phyloP scores from a whole-genome alignment of 2,113 vertebrate genomes.

The Hymenochirus boettgeri region DNA sequence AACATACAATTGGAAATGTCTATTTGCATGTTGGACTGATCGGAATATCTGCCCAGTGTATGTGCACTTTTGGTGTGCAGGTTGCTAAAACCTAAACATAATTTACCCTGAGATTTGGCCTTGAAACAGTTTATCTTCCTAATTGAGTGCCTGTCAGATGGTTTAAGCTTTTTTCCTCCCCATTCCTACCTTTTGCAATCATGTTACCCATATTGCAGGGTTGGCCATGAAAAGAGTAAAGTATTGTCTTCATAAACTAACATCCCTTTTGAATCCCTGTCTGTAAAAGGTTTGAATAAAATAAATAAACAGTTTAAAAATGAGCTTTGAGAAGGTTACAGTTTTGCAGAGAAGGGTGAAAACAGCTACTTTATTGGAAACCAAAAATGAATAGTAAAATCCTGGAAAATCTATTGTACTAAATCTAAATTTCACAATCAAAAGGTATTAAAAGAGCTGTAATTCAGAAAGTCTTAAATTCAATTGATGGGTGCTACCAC shows the following conservation, averaged over 20 bases:
- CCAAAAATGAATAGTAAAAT: conserved; percentile 29
- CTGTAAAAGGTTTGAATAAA: conserved; percentile 66
- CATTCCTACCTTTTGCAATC: conserved; percentile 65
- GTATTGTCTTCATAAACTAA: conserved; percentile 67
- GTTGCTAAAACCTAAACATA: conserved; percentile 63
- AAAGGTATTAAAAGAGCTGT: conserved; percentile 44
- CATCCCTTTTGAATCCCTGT: conserved; percentile 59
- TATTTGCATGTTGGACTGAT: no score
- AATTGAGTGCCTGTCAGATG: conserved; percentile 74
- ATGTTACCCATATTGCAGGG: conserved; percentile 73
- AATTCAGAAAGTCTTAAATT: conserved; percentile 52
- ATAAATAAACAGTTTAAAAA: conserved; percentile 50
- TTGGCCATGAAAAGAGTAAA: conserved; percentile 74
- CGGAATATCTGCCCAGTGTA: no score
- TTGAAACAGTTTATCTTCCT: conserved; percentile 68
- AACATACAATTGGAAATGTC: no score
- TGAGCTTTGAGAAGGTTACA: conserved; percentile 44
- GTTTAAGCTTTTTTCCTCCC: conserved; percentile 67
- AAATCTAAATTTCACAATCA: conserved; percentile 31
- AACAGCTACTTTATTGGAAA: neutral
- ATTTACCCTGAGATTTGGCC: conserved; percentile 70
- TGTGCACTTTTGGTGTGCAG: conserved; percentile 58
- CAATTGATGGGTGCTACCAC: conserved; percentile 44
- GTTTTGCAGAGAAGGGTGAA: conserved; percentile 4
- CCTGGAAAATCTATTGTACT: conserved; percentile 8